phyloP scores from a whole-genome alignment of 2,113 vertebrate species.

The Stercorarius parasiticus region DNA sequence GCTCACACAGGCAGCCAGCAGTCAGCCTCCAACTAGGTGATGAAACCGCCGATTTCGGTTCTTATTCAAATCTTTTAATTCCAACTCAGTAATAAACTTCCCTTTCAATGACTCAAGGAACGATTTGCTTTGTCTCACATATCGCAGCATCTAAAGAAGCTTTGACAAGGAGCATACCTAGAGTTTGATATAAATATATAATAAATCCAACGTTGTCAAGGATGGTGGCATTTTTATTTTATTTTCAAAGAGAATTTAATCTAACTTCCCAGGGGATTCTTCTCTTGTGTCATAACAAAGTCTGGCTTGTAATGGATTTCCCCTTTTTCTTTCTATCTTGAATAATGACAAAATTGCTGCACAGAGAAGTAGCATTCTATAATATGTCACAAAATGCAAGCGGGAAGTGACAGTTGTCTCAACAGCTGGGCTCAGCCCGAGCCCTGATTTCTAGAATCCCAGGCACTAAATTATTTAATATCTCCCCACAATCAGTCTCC shows the following conservation, averaged over 20 bases:
- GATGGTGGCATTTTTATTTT: conserved; percentile 68
- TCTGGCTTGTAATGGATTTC: conserved; percentile 69
- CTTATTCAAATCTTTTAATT: conserved; percentile 29
- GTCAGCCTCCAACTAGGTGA: background rate
- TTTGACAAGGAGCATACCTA: conserved; percentile 28
- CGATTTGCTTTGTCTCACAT: conserved; percentile 25
- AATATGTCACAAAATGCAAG: conserved; percentile 49
- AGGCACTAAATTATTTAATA: background rate
- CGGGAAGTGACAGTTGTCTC: background rate
- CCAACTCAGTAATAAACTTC: conserved; percentile 4
- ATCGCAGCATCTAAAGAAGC: conserved; percentile 31
- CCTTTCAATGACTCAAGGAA: conserved; percentile 6
- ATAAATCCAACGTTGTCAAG: conserved; percentile 53
- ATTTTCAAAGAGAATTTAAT: conserved; percentile 69
- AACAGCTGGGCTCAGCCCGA: conserved; percentile 17
- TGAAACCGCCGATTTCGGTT: background rate
- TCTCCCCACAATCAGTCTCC: background rate
- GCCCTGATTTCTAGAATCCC: background rate
- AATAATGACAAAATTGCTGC: conserved; percentile 73
- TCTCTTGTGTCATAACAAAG: conserved; percentile 73
- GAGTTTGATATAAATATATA: conserved; percentile 30
- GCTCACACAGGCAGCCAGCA: background rate
- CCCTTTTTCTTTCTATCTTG: conserved; percentile 64
- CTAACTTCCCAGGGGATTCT: conserved; percentile 67
- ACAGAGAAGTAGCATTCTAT: conserved; percentile 57